A percentile compares a stretch with the other conserved stretches of the same genome.
phyloP scores from a whole-genome alignment of 2,888 invertebrate species.

The Ommatoiulus sabulosus region DNA sequence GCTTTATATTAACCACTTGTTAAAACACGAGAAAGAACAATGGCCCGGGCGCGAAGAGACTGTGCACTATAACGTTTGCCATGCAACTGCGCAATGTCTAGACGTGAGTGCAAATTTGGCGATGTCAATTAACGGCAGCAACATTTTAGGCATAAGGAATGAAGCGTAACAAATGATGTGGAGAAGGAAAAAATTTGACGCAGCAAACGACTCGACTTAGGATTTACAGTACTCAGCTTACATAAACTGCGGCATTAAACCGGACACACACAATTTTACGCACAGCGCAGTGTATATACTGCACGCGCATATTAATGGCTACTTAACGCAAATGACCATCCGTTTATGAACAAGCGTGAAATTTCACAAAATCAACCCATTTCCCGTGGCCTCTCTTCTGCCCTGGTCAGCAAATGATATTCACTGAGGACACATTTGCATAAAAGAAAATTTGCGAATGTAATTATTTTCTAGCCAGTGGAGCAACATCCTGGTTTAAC shows the following conservation, averaged over 20 bases:
- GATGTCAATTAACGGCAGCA: constrained; percentile 29
- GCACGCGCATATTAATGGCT: background rate
- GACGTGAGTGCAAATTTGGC: background rate
- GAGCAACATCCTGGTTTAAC: background rate
- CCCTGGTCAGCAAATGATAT: background rate
- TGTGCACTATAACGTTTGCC: background rate
- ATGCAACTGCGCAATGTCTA: background rate
- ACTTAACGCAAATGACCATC: background rate
- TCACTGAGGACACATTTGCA: background rate
- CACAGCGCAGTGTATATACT: background rate
- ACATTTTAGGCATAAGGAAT: background rate
- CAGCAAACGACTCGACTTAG: background rate
- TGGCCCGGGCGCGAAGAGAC: background rate
- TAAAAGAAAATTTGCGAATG: background rate
- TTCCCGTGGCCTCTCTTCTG: background rate
- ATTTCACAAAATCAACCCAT: constrained; percentile 19
- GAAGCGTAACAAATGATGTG: background rate
- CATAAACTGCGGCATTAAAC: background rate
- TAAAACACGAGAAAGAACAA: background rate
- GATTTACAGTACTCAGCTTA: too few relatives aligned
- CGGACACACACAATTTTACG: background rate
- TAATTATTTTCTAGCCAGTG: background rate
- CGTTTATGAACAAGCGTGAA: background rate
- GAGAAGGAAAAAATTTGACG: background rate
- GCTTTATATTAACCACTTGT: background rate